Evolutionary conservation across 2,113 vertebrate species (phyloP), one percentile per base, ranked within the genome.

Genomic region (Rutilus rutilus): DNA sequence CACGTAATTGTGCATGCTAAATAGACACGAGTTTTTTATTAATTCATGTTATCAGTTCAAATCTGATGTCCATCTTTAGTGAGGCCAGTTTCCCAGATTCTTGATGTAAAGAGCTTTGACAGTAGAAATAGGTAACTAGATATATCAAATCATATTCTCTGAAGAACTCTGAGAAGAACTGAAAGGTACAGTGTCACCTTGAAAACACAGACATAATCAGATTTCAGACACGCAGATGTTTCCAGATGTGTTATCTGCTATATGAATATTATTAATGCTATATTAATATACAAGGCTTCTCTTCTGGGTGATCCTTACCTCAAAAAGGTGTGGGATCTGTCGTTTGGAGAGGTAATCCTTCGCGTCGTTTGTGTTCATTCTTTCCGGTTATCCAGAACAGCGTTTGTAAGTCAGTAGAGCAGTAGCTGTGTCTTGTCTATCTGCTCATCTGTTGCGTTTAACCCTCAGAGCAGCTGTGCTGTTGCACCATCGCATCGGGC

Each of bases 281-380:
- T 42, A 42, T 42, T 10, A 42, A 42, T 42, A 42, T 42, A 42
- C 21, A 23, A 42, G 21, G 67, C 65, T 71, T 39, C 9, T 42
- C 19, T 27, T n/a, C 21, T 21, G 2, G 69, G 10, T 42, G 19
- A 85, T 23, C 47, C 21, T 23, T 92, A 93, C 93, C 93, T 93
- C 91, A 62, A 93, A 93, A 2, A 93, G 92, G 78, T 89, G 87
- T 73, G 92, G 93, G 83, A 93, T 93, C 76, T 92, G 91, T 17
- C 91, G 78, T 54, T 88, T 89, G 2, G 90, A 84, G 25, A 93
- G 88, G 79, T 92, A 93, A n/a, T 92, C 91, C 80, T 88, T 91
- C 33, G 92, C 90, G 69, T 93, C 90, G 59, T 52, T 82, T 19
- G 91, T 89, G 88, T 89, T 92, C 93, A 93, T 93, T 79, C 45